phyloP scores from a whole-genome alignment of 2,888 invertebrate species.

The Carcina quercana region DNA sequence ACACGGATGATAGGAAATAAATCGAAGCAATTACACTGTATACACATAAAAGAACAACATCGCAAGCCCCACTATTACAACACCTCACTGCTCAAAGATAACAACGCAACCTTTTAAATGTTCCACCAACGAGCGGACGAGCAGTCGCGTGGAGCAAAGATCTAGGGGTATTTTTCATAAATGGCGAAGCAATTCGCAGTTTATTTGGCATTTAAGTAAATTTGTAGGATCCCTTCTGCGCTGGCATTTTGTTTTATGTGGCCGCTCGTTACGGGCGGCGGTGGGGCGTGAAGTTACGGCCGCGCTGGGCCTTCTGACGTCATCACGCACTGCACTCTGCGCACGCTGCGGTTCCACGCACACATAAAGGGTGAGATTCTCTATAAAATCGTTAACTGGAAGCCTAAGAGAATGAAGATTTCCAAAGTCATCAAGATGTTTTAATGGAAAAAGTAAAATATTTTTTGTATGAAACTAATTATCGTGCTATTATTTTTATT shows the following conservation, averaged over 20 bases:
- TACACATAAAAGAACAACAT: too few relatives aligned
- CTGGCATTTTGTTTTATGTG: slow-evolving; percentile 73
- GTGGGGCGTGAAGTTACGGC: slow-evolving; percentile 72
- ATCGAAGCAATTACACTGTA: too few relatives aligned
- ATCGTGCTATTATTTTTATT: too few relatives aligned
- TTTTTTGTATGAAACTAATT: too few relatives aligned
- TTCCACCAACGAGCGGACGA: not conserved
- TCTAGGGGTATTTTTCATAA: slow-evolving; percentile 47
- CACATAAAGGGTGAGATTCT: too few relatives aligned
- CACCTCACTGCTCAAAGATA: too few relatives aligned
- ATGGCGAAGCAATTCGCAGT: slow-evolving; percentile 68
- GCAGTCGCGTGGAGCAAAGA: slow-evolving; percentile 22
- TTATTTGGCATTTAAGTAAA: slow-evolving; percentile 72
- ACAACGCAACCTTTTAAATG: not conserved
- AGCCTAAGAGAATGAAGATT: too few relatives aligned
- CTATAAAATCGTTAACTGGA: too few relatives aligned
- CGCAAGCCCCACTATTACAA: too few relatives aligned
- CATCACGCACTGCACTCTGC: slow-evolving; percentile 23
- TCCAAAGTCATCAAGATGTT: too few relatives aligned
- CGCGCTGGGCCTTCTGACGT: slow-evolving; percentile 45
- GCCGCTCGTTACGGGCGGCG: slow-evolving; percentile 68
- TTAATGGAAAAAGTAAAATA: too few relatives aligned
- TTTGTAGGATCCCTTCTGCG: slow-evolving; percentile 62
- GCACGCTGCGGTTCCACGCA: slow-evolving; percentile 4
- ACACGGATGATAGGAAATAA: too few relatives aligned